Evolutionary conservation across 2,113 vertebrate genomes (phyloP), one percentile per base, ranked within the genome.

Genomic region (Peromyscus maniculatus): DNA sequence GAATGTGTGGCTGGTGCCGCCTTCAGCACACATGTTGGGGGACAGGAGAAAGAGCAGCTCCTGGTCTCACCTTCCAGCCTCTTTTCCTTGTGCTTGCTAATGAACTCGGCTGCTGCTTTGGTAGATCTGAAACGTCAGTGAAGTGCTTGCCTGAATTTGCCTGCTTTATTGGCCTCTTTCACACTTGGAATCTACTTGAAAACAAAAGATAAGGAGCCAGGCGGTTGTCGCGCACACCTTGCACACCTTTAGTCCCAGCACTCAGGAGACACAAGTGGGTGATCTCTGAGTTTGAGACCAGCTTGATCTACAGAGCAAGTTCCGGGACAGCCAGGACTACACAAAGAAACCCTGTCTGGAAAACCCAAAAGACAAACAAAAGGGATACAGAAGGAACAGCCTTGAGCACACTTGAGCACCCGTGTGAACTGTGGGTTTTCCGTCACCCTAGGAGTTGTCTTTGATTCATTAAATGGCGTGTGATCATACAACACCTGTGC

Each of bases 1-100:
- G 59, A 94, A 62, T 97, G 57, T 87, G 52, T 97, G 92, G 36
- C 43, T 87, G 80, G 77, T 80, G 71, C n/a, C 90, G 12, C 52
- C 80, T 82, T 94, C 36, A 89, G 33, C 49, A 88, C 55, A 57
- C 26, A 21, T 57, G 39, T 64, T 13, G 17, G 66, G 46, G 49
- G 36, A 43, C 46, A 16, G 36, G 87, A 6, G 15, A 71, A 62
- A 17, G 46, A 11, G 55, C 39, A 46, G 36, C 72, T 83, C 4
- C 46, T 74, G 26, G 36, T 72, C 67, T 57, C 4, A 0, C 74
- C 33, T 91, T 52, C 49, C 64, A 36, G 0, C 46, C 43, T 9
- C 0, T 74, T 87, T 55, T 52, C 72, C 67, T 22, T 39, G 13
- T 82, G 77, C 57, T 91, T 92, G 86, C 36, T 57, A 66, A 2